Evolutionary conservation across 2,888 invertebrate species (phyloP), one percentile per base, ranked within the genome.

Genomic region (Abscondita cerata): DNA sequence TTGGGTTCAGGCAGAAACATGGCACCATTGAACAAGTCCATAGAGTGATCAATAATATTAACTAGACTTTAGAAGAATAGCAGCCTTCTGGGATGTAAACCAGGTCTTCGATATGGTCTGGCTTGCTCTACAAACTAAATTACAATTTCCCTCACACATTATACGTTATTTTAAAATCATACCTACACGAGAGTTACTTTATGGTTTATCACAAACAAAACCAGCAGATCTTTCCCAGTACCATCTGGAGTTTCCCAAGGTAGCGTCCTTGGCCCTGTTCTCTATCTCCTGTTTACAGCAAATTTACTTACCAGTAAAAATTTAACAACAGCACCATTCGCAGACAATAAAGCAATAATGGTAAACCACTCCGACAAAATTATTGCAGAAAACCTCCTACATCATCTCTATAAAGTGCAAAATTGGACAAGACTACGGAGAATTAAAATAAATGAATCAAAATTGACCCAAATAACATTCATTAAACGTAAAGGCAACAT

Each of bases 261-360:
- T 36, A 36, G 36, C 11, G 36, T 36, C 12, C 36, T 36, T 9
- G 36, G 36, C 36, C 36, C 40, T 40, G 15, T 13, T 13, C 13
- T 40, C 13, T 40, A 40, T 8, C 40, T 40, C 40, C 15, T 40
- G 40, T 40, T 13, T 8, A 40, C 40, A 40, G n/a, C 13, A 5
- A 15, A 40, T 3, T 4, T 40, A 40, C 40, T 5, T 13, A 40
- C 40, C 25, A 40, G 40, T 13, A 12, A 40, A 40, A 15, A 40
- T 15, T 13, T 15, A 12, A 40, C 40, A 46, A 46, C 52, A 52
- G 52, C 25, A 12, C 15, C 52, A 19, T 52, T 52, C 38, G 52
- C 38, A 13, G 40, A 40, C 38, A 25, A 52, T 52, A 52, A 52
- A 52, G 25, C 20, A 11, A 52, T 52, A 40, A 52, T 52, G 52